Percentiles rank a stretch among this genome's conserved stretches.
Conservation (phyloP, 2,113 vertebrate genomes). For the Ancistrus triradiatus region DNA sequence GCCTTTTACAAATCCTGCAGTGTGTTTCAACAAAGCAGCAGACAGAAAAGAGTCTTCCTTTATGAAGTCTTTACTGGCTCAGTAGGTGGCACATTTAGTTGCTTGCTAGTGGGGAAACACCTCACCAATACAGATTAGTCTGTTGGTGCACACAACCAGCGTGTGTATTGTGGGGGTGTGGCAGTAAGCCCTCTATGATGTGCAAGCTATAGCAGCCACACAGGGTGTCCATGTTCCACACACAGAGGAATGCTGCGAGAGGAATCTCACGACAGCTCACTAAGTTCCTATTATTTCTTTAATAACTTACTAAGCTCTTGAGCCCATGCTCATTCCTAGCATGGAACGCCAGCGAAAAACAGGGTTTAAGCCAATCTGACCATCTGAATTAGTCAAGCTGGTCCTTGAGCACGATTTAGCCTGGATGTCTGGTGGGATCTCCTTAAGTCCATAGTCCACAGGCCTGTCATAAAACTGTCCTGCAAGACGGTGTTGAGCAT, state of each 20-base stretch:
- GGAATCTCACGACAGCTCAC: not conserved
- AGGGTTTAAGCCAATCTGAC: constrained; percentile 3
- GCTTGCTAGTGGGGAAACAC: not conserved
- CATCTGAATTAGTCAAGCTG: not conserved
- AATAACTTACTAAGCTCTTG: not conserved
- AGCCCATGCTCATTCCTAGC: not conserved
- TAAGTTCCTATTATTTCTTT: not conserved
- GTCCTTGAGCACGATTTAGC: constrained; percentile 7
- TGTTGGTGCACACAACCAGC: constrained; percentile 30
- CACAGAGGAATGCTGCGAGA: not conserved
- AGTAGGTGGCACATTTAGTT: constrained; percentile 28
- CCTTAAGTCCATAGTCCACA: not conserved
- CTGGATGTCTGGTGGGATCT: not conserved
- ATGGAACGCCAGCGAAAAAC: not conserved
- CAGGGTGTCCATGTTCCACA: not conserved
- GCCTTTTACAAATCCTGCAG: not conserved
- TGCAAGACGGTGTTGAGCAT: constrained; percentile 2
- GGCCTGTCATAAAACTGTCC: constrained; percentile 12
- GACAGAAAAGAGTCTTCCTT: not conserved
- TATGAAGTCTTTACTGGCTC: not conserved
- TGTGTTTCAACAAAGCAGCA: not conserved
- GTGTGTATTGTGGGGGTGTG: no score
- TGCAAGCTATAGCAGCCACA: not conserved
- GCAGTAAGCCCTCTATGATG: not conserved
- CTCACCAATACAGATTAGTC: constrained; percentile 22